Percentiles rank a stretch among this genome's conserved stretches.
Conservation (phyloP, 2,797 vertebrate genomes). For the Leuciscus waleckii region DNA sequence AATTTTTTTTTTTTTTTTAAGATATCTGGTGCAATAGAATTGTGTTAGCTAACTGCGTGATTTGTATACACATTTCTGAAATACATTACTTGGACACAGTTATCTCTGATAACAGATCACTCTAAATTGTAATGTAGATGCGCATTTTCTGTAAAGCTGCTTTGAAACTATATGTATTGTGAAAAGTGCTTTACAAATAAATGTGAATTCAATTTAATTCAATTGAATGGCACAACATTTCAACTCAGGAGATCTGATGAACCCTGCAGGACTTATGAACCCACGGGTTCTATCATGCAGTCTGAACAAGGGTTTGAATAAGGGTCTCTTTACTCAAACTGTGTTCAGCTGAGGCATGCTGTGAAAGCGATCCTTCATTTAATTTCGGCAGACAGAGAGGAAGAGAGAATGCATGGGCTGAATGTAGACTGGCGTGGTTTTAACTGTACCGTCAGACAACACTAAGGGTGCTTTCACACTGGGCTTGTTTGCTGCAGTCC, state of each 20-base stretch:
- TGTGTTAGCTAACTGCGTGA: too few species aligned
- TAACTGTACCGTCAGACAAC: constrained; percentile 36
- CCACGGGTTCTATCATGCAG: neutral
- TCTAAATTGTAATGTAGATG: too few species aligned
- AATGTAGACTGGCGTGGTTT: constrained; percentile 33
- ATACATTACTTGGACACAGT: too few species aligned
- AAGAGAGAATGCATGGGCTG: constrained; percentile 19
- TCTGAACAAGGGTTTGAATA: constrained; percentile 15
- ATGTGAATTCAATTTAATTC: too few species aligned
- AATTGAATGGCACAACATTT: neutral
- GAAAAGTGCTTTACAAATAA: too few species aligned
- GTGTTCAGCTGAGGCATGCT: constrained; percentile 30
- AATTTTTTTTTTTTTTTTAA: too few species aligned
- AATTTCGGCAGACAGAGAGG: constrained; percentile 35
- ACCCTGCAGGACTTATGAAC: neutral
- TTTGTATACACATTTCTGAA: too few species aligned
- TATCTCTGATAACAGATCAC: too few species aligned
- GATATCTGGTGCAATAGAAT: neutral
- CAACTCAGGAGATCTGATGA: neutral
- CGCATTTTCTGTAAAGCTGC: too few species aligned
- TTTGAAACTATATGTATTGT: too few species aligned
- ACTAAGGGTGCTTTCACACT: neutral
- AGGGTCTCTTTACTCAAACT: constrained; percentile 10
- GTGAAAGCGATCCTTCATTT: constrained; percentile 39
- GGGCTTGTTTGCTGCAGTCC: too few species aligned